These are phyloP conservation scores for Lucifuga dentata DNA, from an alignment of 2,113 vertebrate species.

Conservation along the genomic window DNA sequence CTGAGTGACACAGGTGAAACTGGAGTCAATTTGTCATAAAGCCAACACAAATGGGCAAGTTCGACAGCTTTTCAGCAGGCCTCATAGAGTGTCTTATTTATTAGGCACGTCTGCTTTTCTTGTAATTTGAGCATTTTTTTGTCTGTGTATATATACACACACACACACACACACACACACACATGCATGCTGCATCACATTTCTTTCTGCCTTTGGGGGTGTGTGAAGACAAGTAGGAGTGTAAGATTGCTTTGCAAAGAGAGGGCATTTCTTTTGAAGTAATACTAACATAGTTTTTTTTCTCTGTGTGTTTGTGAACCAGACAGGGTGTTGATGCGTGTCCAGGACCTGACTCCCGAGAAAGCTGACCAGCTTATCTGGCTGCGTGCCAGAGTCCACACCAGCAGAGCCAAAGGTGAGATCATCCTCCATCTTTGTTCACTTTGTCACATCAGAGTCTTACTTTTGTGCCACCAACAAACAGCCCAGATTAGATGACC, in stretches of 20 bases:
- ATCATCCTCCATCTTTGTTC: slow-evolving; percentile 30
- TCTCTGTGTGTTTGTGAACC: slow-evolving; percentile 26
- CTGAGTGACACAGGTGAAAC: slow-evolving; percentile 75
- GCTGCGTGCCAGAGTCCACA: slow-evolving; percentile 96
- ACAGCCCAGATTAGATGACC: slow-evolving; percentile 22
- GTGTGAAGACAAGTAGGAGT: slow-evolving; percentile 4
- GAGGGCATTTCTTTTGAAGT: slow-evolving; percentile 53
- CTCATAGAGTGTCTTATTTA: slow-evolving; percentile 77
- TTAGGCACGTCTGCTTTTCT: slow-evolving; percentile 57
- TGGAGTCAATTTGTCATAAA: slow-evolving; percentile 75
- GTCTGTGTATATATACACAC: slow-evolving; percentile 55
- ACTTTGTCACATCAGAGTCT: slow-evolving; percentile 9
- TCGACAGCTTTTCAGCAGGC: slow-evolving; percentile 66
- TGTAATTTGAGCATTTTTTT: slow-evolving; percentile 73
- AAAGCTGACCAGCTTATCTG: slow-evolving; percentile 93
- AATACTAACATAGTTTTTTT: slow-evolving; percentile 19
- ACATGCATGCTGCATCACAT: slow-evolving; percentile 48
- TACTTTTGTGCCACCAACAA: slow-evolving; percentile 32
- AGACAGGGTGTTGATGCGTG: slow-evolving; percentile 90
- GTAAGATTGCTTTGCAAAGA: slow-evolving; percentile 20
- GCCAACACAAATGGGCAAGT: slow-evolving; percentile 52
- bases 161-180: slow-evolving; percentile 31
- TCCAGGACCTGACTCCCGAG: slow-evolving; percentile 89
- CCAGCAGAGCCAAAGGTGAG: slow-evolving; percentile 99
- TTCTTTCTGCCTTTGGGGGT: slow-evolving; percentile 55